Conservation (phyloP, 2,888 invertebrate genomes). For the Aspidiotus destructor region DNA sequence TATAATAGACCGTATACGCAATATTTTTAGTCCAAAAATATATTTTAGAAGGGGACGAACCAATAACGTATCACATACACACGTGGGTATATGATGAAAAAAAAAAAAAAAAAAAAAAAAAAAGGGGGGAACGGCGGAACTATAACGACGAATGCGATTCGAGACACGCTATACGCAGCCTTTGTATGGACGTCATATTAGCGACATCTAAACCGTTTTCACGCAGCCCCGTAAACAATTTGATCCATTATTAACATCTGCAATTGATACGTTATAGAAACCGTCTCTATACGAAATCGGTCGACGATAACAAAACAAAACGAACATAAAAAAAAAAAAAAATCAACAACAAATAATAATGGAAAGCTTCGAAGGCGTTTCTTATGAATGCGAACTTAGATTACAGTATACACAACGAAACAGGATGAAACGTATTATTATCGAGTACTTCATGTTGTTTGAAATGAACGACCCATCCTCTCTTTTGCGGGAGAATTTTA, state of each 20-base stretch:
- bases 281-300: neutral
- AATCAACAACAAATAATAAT: no score
- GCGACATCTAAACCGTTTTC: constrained; percentile 10
- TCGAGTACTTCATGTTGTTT: no score
- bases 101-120: neutral
- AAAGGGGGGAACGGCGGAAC: neutral
- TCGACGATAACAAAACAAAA: no score
- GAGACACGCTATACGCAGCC: neutral
- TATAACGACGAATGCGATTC: neutral
- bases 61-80: neutral
- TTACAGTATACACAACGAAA: no score
- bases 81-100: neutral
- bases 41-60: neutral
- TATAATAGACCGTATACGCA: no score
- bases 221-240: neutral
- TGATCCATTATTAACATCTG: constrained; percentile 15
- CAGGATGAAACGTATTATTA: neutral
- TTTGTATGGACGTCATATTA: neutral
- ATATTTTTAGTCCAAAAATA: no score
- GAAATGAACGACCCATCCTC: no score
- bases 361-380: neutral
- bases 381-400: neutral
- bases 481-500: no score
- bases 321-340: no score
- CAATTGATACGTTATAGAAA: constrained; percentile 31